Evolutionary conservation across 35 echinoderm and acorn worm genomes (phyloP).

Genomic region (Lytechinus pictus): DNA sequence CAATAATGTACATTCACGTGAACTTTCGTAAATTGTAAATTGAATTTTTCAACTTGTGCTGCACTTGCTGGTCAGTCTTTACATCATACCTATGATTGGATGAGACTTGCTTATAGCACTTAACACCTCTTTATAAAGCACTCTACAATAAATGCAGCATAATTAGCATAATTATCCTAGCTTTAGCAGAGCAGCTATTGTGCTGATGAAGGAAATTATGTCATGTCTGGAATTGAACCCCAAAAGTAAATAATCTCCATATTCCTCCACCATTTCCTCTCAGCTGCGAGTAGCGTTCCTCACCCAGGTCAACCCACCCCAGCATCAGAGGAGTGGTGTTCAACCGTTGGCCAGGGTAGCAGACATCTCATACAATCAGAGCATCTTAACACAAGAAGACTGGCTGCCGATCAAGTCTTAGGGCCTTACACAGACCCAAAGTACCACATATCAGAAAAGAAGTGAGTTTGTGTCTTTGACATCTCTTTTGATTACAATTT

Average conservation of each 20-base stretch:
- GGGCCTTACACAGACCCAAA: slow-evolving; percentile 49
- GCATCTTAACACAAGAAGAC: slow-evolving; percentile 73
- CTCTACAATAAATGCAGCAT: too few relatives aligned
- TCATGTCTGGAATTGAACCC: too few relatives aligned
- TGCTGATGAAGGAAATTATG: too few relatives aligned
- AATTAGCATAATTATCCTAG: too few relatives aligned
- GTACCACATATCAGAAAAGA: background rate
- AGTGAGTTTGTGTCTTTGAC: background rate
- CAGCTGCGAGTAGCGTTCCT: slow-evolving; percentile 53
- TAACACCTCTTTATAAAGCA: too few relatives aligned
- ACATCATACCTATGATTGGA: too few relatives aligned
- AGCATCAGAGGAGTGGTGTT: slow-evolving; percentile 56
- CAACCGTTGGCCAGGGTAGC: slow-evolving; percentile 66
- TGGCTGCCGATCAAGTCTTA: slow-evolving; percentile 50
- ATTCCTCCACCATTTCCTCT: background rate
- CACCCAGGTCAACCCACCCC: slow-evolving; percentile 53
- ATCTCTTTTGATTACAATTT: background rate
- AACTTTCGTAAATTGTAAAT: too few relatives aligned
- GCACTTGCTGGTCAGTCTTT: too few relatives aligned
- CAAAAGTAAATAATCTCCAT: background rate
- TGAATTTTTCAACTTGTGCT: too few relatives aligned
- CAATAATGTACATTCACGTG: too few relatives aligned
- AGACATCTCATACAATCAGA: slow-evolving; percentile 75
- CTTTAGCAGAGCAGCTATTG: too few relatives aligned
- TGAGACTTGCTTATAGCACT: too few relatives aligned